Percentiles rank a stretch among this genome's conserved stretches.
Conservation (phyloP, 1,140 invertebrate species). For the Apis dorsata region DNA sequence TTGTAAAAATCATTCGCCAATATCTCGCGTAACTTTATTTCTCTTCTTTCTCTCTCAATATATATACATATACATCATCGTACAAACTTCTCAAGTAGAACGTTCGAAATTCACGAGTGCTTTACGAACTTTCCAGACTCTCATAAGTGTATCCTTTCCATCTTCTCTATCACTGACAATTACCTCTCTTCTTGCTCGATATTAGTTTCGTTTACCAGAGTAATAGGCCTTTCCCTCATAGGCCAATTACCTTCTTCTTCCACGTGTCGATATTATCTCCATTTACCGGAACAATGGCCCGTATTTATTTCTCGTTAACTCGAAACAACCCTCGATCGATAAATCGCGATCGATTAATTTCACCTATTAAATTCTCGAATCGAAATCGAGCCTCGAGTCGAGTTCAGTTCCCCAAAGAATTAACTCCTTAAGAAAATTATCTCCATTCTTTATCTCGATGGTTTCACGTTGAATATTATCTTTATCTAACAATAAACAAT, state of each 20-base stretch:
- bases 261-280: slow-evolving; percentile 5
- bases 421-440: neutral
- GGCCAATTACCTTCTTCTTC: no score
- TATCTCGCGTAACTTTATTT: neutral
- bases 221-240: neutral
- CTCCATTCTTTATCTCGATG: neutral
- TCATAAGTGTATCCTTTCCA: slow-evolving; percentile 43
- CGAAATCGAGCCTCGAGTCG: neutral
- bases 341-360: slow-evolving; percentile 22
- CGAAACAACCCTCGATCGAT: neutral
- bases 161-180: neutral
- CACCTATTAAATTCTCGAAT: neutral
- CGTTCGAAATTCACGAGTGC: slow-evolving; percentile 36
- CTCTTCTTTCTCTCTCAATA: neutral
- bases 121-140: slow-evolving; percentile 49
- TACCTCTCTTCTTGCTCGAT: neutral
- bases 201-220: neutral
- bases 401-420: neutral
- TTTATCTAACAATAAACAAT: neutral
- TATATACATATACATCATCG: neutral
- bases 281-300: neutral
- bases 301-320: slow-evolving; percentile 14
- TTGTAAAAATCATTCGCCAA: neutral
- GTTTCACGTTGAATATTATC: neutral
- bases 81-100: slow-evolving; percentile 48